Conservation (phyloP, 2,113 vertebrate species). For the Podarcis cretensis region DNA sequence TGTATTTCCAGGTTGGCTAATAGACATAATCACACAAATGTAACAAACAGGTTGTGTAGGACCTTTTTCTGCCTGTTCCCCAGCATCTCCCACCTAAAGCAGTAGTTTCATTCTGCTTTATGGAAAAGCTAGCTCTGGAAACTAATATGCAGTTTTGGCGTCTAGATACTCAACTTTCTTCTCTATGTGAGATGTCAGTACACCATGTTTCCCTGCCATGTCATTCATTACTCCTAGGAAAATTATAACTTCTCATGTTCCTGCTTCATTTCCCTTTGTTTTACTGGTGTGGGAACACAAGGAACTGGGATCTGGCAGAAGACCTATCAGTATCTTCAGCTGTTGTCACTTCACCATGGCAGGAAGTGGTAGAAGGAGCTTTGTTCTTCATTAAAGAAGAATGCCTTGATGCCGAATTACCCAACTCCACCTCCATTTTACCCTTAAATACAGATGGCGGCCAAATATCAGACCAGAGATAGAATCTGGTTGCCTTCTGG, state of each 20-base stretch:
- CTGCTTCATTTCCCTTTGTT: not conserved
- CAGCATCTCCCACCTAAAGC: not conserved
- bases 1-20: not conserved
- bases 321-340: not conserved
- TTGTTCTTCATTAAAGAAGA: not conserved
- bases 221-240: not conserved
- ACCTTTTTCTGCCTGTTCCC: not conserved
- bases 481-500: conserved; percentile 4
- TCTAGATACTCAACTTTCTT: not conserved
- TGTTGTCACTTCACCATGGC: not conserved
- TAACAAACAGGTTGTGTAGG: not conserved
- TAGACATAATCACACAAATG: not conserved
- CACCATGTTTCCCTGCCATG: too few relatives aligned
- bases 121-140: not conserved
- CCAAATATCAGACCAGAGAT: not conserved
- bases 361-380: conserved; percentile 1
- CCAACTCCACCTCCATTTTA: not conserved
- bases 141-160: not conserved
- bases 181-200: not conserved
- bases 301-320: not conserved
- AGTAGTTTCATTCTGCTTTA: not conserved
- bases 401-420: not conserved
- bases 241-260: not conserved
- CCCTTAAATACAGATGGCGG: not conserved
- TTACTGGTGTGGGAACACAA: not conserved